Conservation (phyloP, 2,888 invertebrate genomes). For the Hemaris fuciformis region DNA sequence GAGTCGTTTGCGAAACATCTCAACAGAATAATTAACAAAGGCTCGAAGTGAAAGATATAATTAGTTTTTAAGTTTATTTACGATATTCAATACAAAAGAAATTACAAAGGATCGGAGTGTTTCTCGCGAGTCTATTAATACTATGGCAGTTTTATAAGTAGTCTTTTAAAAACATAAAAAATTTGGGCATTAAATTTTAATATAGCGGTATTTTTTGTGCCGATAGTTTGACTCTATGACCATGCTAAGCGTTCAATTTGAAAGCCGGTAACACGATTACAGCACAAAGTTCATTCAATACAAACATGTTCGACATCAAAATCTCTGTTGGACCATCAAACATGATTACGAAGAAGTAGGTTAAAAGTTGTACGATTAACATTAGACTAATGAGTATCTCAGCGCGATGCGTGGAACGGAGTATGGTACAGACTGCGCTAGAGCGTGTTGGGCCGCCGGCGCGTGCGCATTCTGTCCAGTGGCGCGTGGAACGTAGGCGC, state of each 20-base stretch:
- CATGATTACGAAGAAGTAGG: slow-evolving; percentile 1
- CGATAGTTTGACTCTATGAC: neutral
- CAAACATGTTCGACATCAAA: neutral
- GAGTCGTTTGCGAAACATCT: slow-evolving; percentile 3
- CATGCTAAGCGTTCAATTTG: neutral
- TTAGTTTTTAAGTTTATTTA: neutral
- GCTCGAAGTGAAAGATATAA: neutral
- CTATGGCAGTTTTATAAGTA: neutral
- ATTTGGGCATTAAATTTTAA: neutral
- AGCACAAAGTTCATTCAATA: neutral
- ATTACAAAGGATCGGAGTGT: neutral
- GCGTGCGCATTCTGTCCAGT: slow-evolving; percentile 23
- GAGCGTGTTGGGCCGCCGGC: slow-evolving; percentile 14
- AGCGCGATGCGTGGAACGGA: neutral
- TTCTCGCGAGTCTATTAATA: neutral
- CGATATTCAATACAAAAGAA: neutral
- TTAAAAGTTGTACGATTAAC: slow-evolving; percentile 14
- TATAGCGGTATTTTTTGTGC: neutral
- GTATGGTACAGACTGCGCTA: neutral
- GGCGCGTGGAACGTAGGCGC: slow-evolving; percentile 30
- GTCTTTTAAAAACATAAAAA: neutral
- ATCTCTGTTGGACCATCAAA: neutral
- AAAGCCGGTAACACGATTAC: neutral
- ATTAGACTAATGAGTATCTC: slow-evolving; percentile 4
- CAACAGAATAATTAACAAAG: neutral